Percentiles rank a stretch among this genome's conserved stretches.
phyloP scores from a whole-genome alignment of 2,888 invertebrate genomes.

The Pheosia tremula region DNA sequence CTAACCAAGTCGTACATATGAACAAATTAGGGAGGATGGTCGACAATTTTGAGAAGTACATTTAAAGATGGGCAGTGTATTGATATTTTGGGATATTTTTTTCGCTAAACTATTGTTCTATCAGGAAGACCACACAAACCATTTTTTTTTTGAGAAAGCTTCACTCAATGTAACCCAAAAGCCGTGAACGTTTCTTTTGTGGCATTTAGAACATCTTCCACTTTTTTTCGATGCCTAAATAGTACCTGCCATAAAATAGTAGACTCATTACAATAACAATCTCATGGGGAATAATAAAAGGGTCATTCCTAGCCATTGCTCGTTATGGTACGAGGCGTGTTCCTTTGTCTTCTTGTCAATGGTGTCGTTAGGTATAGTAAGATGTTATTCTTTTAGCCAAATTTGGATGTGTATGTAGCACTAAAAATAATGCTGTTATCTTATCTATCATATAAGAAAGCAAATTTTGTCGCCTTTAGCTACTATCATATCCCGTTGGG shows the following conservation, averaged over 20 bases:
- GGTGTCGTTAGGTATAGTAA: slow-evolving; percentile 1
- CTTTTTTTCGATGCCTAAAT: neutral
- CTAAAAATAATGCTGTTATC: neutral
- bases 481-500: too few species aligned
- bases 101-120: neutral
- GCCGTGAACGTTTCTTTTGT: neutral
- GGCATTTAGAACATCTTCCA: neutral
- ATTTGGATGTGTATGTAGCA: neutral
- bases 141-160: neutral
- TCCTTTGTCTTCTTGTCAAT: slow-evolving; percentile 13
- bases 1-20: too few species aligned
- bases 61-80: neutral
- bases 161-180: neutral
- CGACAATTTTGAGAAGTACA: neutral
- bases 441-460: neutral
- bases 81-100: neutral
- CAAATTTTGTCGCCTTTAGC: neutral
- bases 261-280: slow-evolving; percentile 46
- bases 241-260: slow-evolving; percentile 16
- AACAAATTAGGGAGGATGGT: too few species aligned
- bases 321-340: slow-evolving; percentile 25
- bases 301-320: slow-evolving; percentile 27
- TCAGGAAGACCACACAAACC: neutral
- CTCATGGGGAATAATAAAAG: slow-evolving; percentile 33
- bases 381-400: neutral